phyloP scores from a whole-genome alignment of 2,888 invertebrate species.

The Drosophila greeni region DNA sequence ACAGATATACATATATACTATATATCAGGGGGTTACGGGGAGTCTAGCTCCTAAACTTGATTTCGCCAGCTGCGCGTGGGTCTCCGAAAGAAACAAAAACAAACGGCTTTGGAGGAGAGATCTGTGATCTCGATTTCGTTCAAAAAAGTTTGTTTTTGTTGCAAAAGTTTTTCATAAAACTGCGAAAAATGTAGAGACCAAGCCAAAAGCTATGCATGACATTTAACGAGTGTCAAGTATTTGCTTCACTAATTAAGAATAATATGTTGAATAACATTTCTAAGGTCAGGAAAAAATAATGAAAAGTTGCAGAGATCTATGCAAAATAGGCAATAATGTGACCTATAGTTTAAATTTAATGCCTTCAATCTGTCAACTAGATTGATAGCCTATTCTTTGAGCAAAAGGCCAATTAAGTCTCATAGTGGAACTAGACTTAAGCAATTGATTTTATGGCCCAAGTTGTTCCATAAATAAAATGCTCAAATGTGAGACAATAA shows the following conservation, averaged over 20 bases:
- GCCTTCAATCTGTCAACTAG: background rate
- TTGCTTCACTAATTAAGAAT: conserved; percentile 49
- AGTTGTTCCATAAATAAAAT: conserved; percentile 34
- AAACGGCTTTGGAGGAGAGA: conserved; percentile 10
- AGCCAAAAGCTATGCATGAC: conserved; percentile 29
- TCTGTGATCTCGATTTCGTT: conserved; percentile 27
- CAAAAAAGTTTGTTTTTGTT: conserved; percentile 21
- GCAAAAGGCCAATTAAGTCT: background rate
- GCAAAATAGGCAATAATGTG: background rate
- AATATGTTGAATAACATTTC: conserved; percentile 41
- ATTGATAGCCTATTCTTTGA: background rate
- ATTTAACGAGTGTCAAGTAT: conserved; percentile 25
- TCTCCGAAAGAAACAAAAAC: conserved; percentile 26
- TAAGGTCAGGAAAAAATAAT: background rate
- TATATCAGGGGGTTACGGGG: background rate
- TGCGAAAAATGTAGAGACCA: conserved; percentile 44
- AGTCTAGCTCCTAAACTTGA: conserved; percentile 41
- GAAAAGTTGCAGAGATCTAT: background rate
- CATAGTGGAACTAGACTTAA: background rate
- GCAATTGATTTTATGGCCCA: conserved; percentile 1
- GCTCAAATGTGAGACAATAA: conserved; percentile 46
- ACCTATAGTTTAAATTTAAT: conserved; percentile 3
- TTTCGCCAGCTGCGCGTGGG: conserved; percentile 57
- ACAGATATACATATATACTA: conserved; percentile 1
- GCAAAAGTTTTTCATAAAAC: conserved; percentile 41